Evolutionary conservation across 2,888 invertebrate genomes (phyloP).

Genomic region (Ochlodes sylvanus): DNA sequence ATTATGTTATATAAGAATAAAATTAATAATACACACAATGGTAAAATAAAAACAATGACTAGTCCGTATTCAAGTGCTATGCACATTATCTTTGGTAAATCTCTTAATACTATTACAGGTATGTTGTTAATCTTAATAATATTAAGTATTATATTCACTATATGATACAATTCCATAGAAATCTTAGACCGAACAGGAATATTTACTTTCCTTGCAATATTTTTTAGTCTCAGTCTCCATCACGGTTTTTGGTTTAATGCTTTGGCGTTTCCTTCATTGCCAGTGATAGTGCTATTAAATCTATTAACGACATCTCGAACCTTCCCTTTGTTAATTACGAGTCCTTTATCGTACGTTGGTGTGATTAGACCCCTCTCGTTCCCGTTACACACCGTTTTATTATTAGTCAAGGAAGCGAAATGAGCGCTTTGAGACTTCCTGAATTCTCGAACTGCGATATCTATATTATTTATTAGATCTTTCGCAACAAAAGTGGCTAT

Average conservation of each 20-base stretch:
- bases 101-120: constrained; percentile 10
- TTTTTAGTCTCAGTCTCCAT: constrained; percentile 52
- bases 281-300: constrained; percentile 67
- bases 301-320: constrained; percentile 79
- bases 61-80: constrained; percentile 46
- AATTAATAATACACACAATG: not conserved
- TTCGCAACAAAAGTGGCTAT: constrained; percentile 79
- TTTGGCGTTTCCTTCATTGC: constrained; percentile 48
- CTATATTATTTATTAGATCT: constrained; percentile 77
- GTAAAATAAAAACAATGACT: constrained; percentile 40
- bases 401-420: constrained; percentile 53
- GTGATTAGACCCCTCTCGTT: constrained; percentile 67
- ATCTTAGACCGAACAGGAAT: constrained; percentile 54
- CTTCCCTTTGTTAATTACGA: constrained; percentile 78
- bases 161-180: constrained; percentile 48
- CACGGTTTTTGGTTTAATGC: constrained; percentile 55
- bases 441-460: constrained; percentile 73
- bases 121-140: not conserved
- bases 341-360: constrained; percentile 75
- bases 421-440: constrained; percentile 73
- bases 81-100: constrained; percentile 41
- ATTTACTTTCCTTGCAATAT: not conserved
- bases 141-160: constrained; percentile 16
- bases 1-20: constrained; percentile 8
- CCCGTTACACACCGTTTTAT: constrained; percentile 59